Percentiles rank a stretch among this genome's conserved stretches.
These are phyloP conservation scores for Palythoa grandiflora DNA, from an alignment of 92 coral and sea anemone species.

Conservation along the genomic window DNA sequence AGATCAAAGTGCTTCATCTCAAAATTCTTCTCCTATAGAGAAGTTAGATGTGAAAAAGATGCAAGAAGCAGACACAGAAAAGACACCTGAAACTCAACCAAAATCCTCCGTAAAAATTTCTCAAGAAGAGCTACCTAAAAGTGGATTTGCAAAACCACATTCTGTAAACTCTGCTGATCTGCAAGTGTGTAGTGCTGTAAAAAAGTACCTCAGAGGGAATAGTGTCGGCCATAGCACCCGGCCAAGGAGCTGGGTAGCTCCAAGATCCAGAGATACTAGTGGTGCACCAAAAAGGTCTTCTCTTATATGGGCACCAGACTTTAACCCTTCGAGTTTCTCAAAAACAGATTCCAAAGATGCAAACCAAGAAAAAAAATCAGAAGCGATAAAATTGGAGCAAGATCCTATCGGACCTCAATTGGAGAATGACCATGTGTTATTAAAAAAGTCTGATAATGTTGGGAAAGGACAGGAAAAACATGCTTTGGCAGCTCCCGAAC, in stretches of 20 bases:
- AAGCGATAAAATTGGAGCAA: not conserved
- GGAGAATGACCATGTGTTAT: not conserved
- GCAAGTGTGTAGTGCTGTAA: constrained; percentile 46
- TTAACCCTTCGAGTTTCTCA: constrained; percentile 36
- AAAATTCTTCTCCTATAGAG: not conserved
- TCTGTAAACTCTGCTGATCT: constrained; percentile 24
- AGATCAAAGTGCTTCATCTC: constrained; percentile 10
- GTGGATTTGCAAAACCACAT: not conserved
- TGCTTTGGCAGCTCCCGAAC: not conserved
- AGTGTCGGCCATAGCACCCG: constrained; percentile 53
- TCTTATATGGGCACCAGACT: constrained; percentile 46
- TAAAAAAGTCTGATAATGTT: not conserved
- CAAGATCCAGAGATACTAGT: constrained; percentile 31
- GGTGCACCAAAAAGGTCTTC: constrained; percentile 36
- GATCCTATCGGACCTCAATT: not conserved
- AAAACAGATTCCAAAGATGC: not conserved
- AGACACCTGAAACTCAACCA: not conserved
- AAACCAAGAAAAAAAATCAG: constrained; percentile 11
- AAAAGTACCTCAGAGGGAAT: constrained; percentile 48
- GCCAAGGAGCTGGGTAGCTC: constrained; percentile 72
- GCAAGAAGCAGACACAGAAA: not conserved
- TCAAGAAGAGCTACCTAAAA: not conserved
- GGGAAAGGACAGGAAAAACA: not conserved
- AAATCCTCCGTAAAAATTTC: not conserved
- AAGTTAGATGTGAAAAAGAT: not conserved